Evolutionary conservation across 92 coral and sea anemone genomes (phyloP), one percentile per base, ranked within the genome.

Genomic region (Micromussa lordhowensis): DNA sequence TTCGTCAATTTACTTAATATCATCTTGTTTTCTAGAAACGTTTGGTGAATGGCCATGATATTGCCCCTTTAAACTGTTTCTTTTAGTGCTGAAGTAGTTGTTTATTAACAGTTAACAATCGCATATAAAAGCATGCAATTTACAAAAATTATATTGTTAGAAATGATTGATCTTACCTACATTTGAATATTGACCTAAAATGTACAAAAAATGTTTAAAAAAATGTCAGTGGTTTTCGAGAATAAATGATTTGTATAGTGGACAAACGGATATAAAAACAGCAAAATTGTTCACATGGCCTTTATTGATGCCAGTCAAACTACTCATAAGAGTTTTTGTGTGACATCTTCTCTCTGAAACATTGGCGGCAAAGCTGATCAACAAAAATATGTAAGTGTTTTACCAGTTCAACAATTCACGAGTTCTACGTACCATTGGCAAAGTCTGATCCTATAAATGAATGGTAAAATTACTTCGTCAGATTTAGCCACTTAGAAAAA

Each of bases 101-200:
- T 57, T 17, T 57, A 2, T 57, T 17, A 57, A 18, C 8, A 58
- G 64, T 17, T 44, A 44, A 58, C 24, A 63, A 66, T 66, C 71
- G 71, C 18, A 9, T 66, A 28, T 66, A 66, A 2, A 31, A 28
- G n/a, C n/a, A n/a, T n/a, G n/a, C 17, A 66, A 26, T 7, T 9
- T 66, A n/a, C 34, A 26, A 66, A 66, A 10, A 66, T 30, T 66
- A 66, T 66, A 66, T 12, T 10, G 32, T 12, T 9, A 28, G 11
- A 66, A 66, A 26, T 2, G 61, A 66, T 66, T n/a, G 48, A 35
- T n/a, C 86, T 82, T 82, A 82, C 86, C 61, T 15, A 14, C 78
- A 2, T 14, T 69, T 54, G 86, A 82, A 49, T 5, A 82, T 61
- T 82, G 86, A 1, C 86, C 86, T 82, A 48, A 32, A 69, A 68